Evolutionary conservation across 1,140 invertebrate genomes (phyloP), one percentile per base, ranked within the genome.

Genomic region (Hestina assimilis): DNA sequence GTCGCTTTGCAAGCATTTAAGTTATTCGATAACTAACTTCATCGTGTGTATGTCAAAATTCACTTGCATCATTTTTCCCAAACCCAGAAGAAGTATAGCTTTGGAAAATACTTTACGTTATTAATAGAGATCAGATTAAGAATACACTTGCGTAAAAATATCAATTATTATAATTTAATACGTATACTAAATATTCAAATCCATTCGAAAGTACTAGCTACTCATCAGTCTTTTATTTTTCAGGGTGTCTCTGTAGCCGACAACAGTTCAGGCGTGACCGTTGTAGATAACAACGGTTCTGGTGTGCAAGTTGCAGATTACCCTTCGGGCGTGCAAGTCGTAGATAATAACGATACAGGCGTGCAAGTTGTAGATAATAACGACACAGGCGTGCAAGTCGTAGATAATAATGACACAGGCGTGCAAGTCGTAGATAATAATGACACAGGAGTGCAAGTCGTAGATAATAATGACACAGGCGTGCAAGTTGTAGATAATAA

Each of bases 301-400:
- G 17, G 19, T 0, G 52, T 54, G 4, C 47, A 50, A 19, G 47
- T 26, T 21, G 57, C 33, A 26, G 53, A n/a, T 51, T 3, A 26
- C n/a, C 5, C 7, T 1, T 31, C 51, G 7, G 51, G 55, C 0
- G 58, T 62, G 1, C 38, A 58, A 3, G 28, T 62, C 0, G 66
- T 60, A 0, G 63, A 59, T 1, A 45, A 43, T 0, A 33, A n/a
- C 6, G 20, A 20, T 12, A 48, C 57, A 9, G 64, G 60, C 0
- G 56, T 65, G 3, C 42, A 66, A n/a, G 52, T 66, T 0, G 65
- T 51, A 0, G 65, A 63, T 6, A 28, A 61, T 4, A 31, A 20
- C 9, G 35, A 17, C 0, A 38, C 31, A 0, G 59, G 59, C 0
- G 67, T 67, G 0, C 15, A 35, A 2, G 60, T 64, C 0, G 62